Base-by-base conservation (phyloP, 2,797 vertebrate genomes). In the Periophthalmus magnuspinnatus region DNA sequence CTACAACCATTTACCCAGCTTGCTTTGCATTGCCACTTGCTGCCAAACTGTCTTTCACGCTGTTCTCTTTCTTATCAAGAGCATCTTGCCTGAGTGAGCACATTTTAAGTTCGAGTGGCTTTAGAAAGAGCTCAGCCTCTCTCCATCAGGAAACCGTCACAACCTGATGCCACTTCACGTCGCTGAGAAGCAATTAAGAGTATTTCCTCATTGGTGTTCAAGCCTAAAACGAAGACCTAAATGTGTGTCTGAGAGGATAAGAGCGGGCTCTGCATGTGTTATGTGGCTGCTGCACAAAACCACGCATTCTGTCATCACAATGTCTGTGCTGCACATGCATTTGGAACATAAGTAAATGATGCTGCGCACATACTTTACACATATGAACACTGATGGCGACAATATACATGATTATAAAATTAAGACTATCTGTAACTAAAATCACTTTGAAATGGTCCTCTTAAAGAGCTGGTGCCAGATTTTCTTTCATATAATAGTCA, bases 131-230 rank as follows among this genome's bases (percentile, higher is more conserved):
- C 56, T 5, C 62, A 79, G 69, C 19, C 17, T 70, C 72, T 86
- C 70, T 84, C 81, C 79, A 86, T 84, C 69, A 61, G 75, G 59
- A 69, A 81, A 69, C 58, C 64, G 72, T 70, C 22, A 55, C 78
- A 76, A 50, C 77, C 78, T 72, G 84, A 76, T 45, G 41, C 41
- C 41, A 45, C 13, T 45, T 81, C 80, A 78, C 68, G 78, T 74
- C 73, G 71, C 70, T 68, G 62, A 76, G 77, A 78, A 74, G 80
- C 80, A 82, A 85, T 90, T 86, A 84, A 55, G 78, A 82, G 85
- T 85, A 74, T 84, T 88, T 79, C 76, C 66, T 74, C 76, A 87
- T 81, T 77, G 79, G 69, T 71, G 74, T 38, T 81, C 78, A 86
- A 84, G 82, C 41, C 41, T 45, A 45, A 76, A 71, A 75, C 67